Conservation (phyloP, 2,888 invertebrate genomes). For the Rhagonycha lutea region DNA sequence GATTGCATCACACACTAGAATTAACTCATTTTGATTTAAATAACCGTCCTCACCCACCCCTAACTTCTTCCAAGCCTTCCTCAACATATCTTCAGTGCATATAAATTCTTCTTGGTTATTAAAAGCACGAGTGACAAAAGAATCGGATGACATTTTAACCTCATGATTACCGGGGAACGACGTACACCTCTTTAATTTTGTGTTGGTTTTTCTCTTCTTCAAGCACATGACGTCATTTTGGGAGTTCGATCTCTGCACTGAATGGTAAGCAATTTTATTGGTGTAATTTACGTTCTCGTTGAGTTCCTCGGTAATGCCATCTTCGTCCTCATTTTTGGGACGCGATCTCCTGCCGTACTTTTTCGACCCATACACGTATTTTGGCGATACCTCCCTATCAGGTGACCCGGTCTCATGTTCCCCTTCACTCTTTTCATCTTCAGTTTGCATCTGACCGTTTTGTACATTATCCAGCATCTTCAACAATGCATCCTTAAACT, state of each 20-base stretch:
- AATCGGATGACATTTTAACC: slow-evolving; percentile 48
- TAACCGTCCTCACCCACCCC: slow-evolving; percentile 65
- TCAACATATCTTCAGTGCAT: slow-evolving; percentile 64
- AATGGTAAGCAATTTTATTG: slow-evolving; percentile 41
- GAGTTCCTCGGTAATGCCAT: slow-evolving; percentile 50
- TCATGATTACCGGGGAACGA: slow-evolving; percentile 57
- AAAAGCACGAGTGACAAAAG: slow-evolving; percentile 54
- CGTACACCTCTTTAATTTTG: slow-evolving; percentile 61
- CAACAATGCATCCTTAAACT: slow-evolving; percentile 77
- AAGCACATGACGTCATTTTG: slow-evolving; percentile 60
- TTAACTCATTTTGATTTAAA: slow-evolving; percentile 66
- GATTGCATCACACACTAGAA: slow-evolving; percentile 67
- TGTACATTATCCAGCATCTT: slow-evolving; percentile 65
- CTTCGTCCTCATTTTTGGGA: slow-evolving; percentile 57
- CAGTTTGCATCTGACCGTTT: slow-evolving; percentile 33
- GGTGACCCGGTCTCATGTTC: slow-evolving; percentile 61
- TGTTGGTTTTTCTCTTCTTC: slow-evolving; percentile 56
- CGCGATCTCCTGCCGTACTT: slow-evolving; percentile 76
- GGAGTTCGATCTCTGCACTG: slow-evolving; percentile 62
- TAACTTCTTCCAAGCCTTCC: slow-evolving; percentile 66
- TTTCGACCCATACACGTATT: slow-evolving; percentile 73
- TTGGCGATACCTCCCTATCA: slow-evolving; percentile 73
- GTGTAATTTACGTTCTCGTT: slow-evolving; percentile 47
- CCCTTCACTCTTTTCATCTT: slow-evolving; percentile 16
- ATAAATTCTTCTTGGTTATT: slow-evolving; percentile 45